A percentile compares a stretch with the other conserved stretches of the same genome.
phyloP scores from a whole-genome alignment of 2,888 invertebrate genomes.

The Synergus itoensis region DNA sequence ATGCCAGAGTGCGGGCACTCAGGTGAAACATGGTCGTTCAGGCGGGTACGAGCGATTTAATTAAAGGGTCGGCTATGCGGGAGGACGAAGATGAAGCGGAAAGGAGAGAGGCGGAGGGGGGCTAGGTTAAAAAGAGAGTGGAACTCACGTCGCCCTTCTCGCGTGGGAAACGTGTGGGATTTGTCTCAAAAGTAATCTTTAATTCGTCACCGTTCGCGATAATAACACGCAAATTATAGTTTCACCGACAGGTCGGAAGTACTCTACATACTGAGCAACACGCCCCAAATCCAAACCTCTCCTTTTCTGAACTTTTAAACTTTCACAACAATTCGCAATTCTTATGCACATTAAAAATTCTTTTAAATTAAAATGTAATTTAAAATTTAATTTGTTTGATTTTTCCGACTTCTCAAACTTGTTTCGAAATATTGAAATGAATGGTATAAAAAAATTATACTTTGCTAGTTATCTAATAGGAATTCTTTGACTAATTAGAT shows the following conservation, averaged over 20 bases:
- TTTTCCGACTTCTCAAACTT: too few species aligned
- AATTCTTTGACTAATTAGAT: slow-evolving; percentile 28
- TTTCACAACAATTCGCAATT: neutral
- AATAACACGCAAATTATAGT: slow-evolving; percentile 28
- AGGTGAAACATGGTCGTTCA: slow-evolving; percentile 63
- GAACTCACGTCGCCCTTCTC: slow-evolving; percentile 24
- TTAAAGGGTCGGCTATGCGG: slow-evolving; percentile 65
- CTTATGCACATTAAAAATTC: too few species aligned
- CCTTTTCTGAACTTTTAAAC: neutral
- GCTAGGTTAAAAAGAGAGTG: slow-evolving; percentile 11
- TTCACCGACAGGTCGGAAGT: neutral
- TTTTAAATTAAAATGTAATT: too few species aligned
- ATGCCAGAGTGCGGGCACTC: slow-evolving; percentile 49
- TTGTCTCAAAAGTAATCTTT: slow-evolving; percentile 20
- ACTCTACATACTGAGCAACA: neutral
- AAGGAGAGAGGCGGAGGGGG: slow-evolving; percentile 8
- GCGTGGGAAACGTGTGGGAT: slow-evolving; percentile 49
- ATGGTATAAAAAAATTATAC: too few species aligned
- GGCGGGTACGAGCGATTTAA: slow-evolving; percentile 67
- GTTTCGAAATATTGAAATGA: too few species aligned
- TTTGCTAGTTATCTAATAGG: neutral
- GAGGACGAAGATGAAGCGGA: slow-evolving; percentile 46
- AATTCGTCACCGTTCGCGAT: slow-evolving; percentile 37
- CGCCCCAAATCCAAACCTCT: neutral
- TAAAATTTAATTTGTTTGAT: too few species aligned